Evolutionary conservation across 1,140 invertebrate genomes (phyloP).

Genomic region (Magallana ariakensis): DNA sequence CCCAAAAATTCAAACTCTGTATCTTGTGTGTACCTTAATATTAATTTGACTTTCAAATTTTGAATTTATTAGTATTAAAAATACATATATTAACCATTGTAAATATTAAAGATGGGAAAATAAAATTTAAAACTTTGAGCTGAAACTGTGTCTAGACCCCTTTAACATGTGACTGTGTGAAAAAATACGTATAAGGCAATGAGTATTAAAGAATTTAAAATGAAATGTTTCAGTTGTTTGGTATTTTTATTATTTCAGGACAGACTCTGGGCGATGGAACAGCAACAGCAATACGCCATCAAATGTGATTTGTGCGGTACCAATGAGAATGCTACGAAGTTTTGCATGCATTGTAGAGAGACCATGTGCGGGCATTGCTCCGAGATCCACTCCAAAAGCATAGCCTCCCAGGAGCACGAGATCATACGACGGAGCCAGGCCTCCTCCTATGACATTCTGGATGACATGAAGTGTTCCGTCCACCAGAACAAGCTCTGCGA

Average conservation of each 20-base stretch:
- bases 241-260: not conserved
- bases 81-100: no score
- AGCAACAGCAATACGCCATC: not conserved
- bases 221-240: no score
- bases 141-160: no score
- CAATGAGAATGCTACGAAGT: not conserved
- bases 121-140: no score
- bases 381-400: not conserved
- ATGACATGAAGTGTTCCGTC: conserved; percentile 18
- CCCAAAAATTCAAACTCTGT: no score
- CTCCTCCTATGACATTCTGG: conserved; percentile 5
- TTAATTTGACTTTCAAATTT: no score
- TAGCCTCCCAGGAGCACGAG: not conserved
- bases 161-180: no score
- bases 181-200: no score
- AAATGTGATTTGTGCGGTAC: not conserved
- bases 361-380: conserved; percentile 2
- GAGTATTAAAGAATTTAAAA: no score
- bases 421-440: not conserved
- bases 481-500: not conserved
- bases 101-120: no score
- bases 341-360: conserved; percentile 27
- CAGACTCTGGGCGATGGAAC: not conserved
- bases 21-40: no score
- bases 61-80: no score